Conservation (phyloP, 1,140 invertebrate genomes). For the Brachionus plicatilis region DNA sequence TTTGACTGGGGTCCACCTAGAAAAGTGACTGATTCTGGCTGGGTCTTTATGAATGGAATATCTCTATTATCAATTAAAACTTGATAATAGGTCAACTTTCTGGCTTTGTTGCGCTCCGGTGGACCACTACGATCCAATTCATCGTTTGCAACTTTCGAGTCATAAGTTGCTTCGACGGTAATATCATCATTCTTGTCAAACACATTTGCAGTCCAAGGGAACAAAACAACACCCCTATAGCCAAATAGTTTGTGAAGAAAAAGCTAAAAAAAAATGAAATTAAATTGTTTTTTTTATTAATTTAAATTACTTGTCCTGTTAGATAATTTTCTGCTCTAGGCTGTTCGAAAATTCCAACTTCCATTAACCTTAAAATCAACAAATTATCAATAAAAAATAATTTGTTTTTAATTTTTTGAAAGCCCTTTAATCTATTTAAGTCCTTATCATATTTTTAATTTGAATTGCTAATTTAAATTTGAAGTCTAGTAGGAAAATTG, state of each 20-base stretch:
- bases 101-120: not conserved
- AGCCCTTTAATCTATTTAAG: no score
- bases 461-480: no score
- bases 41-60: conserved; percentile 79
- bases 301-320: conserved; percentile 21
- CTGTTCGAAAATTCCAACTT: conserved; percentile 15
- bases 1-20: conserved; percentile 89
- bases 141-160: conserved; percentile 41
- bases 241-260: conserved; percentile 91
- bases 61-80: conserved; percentile 90
- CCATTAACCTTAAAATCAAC: not conserved
- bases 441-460: no score
- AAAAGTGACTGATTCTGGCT: conserved; percentile 84
- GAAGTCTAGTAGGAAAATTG: no score
- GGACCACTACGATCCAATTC: conserved; percentile 39
- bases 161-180: conserved; percentile 13
- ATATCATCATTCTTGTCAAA: conserved; percentile 63
- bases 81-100: conserved; percentile 70
- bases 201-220: conserved; percentile 87
- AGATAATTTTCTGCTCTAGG: conserved; percentile 19
- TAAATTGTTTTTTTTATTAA: not conserved
- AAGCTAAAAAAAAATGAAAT: conserved; percentile 54
- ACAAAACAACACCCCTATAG: conserved; percentile 86
- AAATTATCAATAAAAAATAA: not conserved
- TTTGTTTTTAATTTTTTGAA: no score